Evolutionary conservation across 2,888 invertebrate species (phyloP), one percentile per base, ranked within the genome.

Genomic region (Schrankia costaestrigalis): DNA sequence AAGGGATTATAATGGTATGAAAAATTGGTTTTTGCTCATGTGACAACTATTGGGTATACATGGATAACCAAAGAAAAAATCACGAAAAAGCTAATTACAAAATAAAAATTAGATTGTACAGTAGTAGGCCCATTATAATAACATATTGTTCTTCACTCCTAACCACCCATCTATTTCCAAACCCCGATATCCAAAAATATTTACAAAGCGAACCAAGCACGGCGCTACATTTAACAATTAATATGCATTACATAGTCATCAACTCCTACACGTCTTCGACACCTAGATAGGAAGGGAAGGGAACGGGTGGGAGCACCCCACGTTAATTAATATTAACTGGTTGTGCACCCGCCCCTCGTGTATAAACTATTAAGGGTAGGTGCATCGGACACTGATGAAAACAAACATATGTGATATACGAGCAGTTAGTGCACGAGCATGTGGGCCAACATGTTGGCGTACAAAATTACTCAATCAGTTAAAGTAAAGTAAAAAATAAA

Each of bases 351-450:
- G 79, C 79, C 83, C 58, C 54, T 55, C 68, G 70, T 71, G 71
- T 71, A 65, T 67, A 71, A 65, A 74, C 72, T 76, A 76, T 70
- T 77, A 66, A 71, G 56, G 58, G 58, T 68, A 49, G 33, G 33
- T 81, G 79, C 78, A 79, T 71, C 74, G 74, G 74, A 77, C 81
- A 75, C 63, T 71, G 65, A 63, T 66, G 76, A 76, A 82, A 82
- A 81, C 77, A 81, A 79, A 83, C 67, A 71, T 26, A 32, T 39
- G 51, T n/a, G 53, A 63, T 63, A 66, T 51, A 83, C 66, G 34
- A 70, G 11, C 18, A 11, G 29, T 2, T 2, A 22, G 49, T 10
- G 18, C 28, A 24, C 22, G 27, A 60, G 32, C 49, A 27, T 8
- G 31, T 19, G 24, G 15, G 12, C 11, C 18, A 3, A 12, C 27